These are phyloP conservation scores for Caenorhabditis inopinata DNA, from an alignment of 1,140 invertebrate genomes.

Conservation along the genomic window DNA sequence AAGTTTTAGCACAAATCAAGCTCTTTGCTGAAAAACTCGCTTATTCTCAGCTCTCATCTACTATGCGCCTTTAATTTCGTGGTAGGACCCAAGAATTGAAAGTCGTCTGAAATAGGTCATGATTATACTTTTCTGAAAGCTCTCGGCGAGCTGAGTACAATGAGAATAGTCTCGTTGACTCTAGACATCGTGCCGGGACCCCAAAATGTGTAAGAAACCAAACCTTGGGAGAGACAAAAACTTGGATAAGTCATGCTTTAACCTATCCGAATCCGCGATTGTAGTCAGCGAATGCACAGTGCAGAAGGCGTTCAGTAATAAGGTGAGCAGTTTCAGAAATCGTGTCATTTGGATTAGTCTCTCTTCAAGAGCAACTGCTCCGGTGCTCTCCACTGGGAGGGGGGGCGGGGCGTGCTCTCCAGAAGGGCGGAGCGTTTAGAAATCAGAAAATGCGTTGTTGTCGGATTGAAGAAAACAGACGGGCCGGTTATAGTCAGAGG, in stretches of 20 bases:
- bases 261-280: slow-evolving; percentile 35
- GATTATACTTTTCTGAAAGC: neutral
- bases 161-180: no score
- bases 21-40: no score
- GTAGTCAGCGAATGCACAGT: neutral
- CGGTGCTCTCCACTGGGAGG: no score
- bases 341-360: neutral
- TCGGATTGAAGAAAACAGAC: no score
- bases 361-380: neutral
- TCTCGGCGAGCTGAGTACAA: neutral
- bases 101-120: neutral
- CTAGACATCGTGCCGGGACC: no score
- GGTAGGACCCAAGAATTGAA: neutral
- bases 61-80: no score
- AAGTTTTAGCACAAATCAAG: no score
- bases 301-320: neutral
- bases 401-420: no score
- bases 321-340: neutral
- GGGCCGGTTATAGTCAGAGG: no score
- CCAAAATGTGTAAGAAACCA: neutral
- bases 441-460: no score
- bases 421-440: no score
- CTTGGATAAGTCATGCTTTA: slow-evolving; percentile 35
- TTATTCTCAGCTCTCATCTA: no score
- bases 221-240: slow-evolving; percentile 39